Percentiles rank a stretch among this genome's conserved stretches.
Evolutionary conservation across 1,140 invertebrate species (phyloP).

Genomic region (Maconellicoccus hirsutus): DNA sequence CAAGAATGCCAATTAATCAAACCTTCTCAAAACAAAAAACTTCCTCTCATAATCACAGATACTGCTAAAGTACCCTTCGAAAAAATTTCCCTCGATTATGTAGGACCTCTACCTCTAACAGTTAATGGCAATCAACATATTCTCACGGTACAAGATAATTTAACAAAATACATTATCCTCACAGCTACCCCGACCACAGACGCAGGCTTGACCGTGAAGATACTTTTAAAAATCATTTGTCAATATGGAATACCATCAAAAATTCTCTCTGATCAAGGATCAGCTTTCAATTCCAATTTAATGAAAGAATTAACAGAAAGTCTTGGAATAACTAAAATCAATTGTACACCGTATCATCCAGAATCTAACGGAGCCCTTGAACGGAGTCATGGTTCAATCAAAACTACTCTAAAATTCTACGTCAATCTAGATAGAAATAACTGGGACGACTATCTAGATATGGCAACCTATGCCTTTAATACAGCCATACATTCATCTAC

Average conservation of each 20-base stretch:
- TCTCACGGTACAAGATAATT: slow-evolving; percentile 3
- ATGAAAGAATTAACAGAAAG: slow-evolving; percentile 31
- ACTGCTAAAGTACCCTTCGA: background rate
- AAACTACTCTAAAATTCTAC: slow-evolving; percentile 25
- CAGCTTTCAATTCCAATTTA: slow-evolving; percentile 21
- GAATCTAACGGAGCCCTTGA: slow-evolving; percentile 32
- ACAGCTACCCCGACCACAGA: background rate
- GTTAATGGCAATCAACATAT: slow-evolving; percentile 18
- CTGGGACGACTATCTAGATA: slow-evolving; percentile 30
- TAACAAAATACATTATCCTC: slow-evolving; percentile 19
- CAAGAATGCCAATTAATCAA: background rate
- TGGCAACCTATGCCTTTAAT: slow-evolving; percentile 24
- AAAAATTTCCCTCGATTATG: slow-evolving; percentile 3
- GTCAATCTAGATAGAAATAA: slow-evolving; percentile 27
- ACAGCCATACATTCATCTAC: too few species aligned
- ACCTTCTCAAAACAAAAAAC: background rate
- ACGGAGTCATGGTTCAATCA: slow-evolving; percentile 18
- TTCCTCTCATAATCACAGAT: slow-evolving; percentile 10
- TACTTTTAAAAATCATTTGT: slow-evolving; percentile 27
- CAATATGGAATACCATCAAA: slow-evolving; percentile 26
- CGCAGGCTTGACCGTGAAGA: background rate
- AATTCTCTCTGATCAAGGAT: slow-evolving; percentile 28
- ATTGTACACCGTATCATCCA: slow-evolving; percentile 35
- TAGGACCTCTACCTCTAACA: background rate
- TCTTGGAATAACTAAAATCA: slow-evolving; percentile 22